Evolutionary conservation across 2,113 vertebrate genomes (phyloP).

Genomic region (Peromyscus maniculatus): DNA sequence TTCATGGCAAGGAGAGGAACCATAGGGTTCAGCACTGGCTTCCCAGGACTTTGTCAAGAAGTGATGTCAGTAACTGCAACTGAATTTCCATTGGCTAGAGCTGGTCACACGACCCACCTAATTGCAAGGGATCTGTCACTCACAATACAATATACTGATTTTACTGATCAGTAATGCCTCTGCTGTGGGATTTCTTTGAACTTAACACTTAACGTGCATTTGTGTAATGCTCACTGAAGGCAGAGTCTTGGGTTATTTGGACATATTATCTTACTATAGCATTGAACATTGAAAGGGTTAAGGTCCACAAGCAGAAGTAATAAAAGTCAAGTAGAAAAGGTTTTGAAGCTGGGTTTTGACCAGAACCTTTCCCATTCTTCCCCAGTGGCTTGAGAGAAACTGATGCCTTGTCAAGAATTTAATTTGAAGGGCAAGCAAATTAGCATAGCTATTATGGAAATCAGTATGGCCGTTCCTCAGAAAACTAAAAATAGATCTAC

Average conservation of each 20-base stretch:
- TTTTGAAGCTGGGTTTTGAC: neutral
- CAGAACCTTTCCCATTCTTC: neutral
- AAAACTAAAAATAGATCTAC: neutral
- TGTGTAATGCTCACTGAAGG: neutral
- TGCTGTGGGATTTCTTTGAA: neutral
- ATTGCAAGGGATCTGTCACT: neutral
- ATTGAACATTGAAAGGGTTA: too few species aligned
- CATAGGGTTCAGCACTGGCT: neutral
- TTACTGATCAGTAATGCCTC: neutral
- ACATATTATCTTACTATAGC: neutral
- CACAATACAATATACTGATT: accelerated
- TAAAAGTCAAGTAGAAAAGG: neutral
- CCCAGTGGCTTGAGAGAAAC: neutral
- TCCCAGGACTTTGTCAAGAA: neutral
- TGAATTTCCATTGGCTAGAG: neutral
- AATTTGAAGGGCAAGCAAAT: neutral
- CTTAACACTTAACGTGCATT: neutral
- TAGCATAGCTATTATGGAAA: neutral
- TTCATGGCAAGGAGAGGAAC: neutral
- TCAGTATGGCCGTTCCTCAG: neutral
- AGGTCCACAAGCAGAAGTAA: neutral
- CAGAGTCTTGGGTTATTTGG: neutral
- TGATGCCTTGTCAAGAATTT: neutral
- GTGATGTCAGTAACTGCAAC: accelerated
- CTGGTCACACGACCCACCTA: neutral